phyloP scores from a whole-genome alignment of 2,797 vertebrate species.

The Acanthurus leucopareius region DNA sequence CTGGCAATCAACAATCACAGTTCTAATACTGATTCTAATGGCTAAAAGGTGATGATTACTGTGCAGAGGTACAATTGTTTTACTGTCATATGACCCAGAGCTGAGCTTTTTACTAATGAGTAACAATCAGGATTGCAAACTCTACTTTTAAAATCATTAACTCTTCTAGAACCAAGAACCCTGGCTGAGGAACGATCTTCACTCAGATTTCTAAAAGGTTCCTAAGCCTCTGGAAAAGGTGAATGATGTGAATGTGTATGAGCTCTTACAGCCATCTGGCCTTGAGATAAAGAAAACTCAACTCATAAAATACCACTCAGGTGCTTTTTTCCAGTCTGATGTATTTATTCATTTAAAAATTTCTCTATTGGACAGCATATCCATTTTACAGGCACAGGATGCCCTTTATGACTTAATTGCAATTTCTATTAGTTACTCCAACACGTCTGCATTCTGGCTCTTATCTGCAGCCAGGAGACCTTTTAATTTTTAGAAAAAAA shows the following conservation, averaged over 20 bases:
- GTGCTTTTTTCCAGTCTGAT: not conserved
- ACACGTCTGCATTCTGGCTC: slow-evolving; percentile 6
- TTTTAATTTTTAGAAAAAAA: slow-evolving; percentile 30
- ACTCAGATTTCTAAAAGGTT: not conserved
- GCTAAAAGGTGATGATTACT: no score
- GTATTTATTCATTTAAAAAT: slow-evolving; percentile 3
- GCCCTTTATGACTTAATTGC: slow-evolving; percentile 39
- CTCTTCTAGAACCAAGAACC: no score
- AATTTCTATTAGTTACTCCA: slow-evolving; percentile 12
- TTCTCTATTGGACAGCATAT: not conserved
- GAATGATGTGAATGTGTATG: not conserved
- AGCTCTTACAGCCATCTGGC: not conserved
- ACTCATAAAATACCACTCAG: not conserved
- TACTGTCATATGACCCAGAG: no score
- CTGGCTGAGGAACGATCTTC: not conserved
- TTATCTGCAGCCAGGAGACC: slow-evolving; percentile 26
- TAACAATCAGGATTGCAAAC: not conserved
- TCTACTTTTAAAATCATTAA: not conserved
- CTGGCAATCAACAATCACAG: not conserved
- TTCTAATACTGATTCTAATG: not conserved
- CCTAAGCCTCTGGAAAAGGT: not conserved
- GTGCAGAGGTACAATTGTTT: no score
- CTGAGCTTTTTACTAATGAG: no score
- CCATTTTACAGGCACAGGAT: slow-evolving; percentile 15
- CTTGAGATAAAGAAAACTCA: not conserved